A percentile compares a stretch with the other conserved stretches of the same genome.
phyloP scores from a whole-genome alignment of 2,888 invertebrate species.

The Dimorphilus gyrociliatus region DNA sequence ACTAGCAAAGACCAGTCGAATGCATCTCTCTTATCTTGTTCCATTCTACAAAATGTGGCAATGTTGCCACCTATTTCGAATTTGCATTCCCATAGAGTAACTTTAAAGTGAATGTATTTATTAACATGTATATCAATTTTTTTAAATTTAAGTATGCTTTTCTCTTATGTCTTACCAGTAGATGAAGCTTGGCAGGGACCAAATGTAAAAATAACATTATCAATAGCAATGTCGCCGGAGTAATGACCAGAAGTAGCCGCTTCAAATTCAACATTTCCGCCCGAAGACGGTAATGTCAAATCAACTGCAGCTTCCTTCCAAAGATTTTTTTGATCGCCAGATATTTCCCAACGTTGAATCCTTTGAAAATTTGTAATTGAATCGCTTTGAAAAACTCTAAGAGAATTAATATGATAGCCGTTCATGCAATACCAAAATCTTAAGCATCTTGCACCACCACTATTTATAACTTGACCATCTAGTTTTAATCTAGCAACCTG shows the following conservation, averaged over 20 bases:
- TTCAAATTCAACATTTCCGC: too few relatives aligned
- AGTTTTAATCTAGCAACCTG: constrained; percentile 7
- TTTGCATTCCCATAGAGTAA: constrained; percentile 17
- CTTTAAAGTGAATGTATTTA: constrained; percentile 4
- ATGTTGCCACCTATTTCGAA: constrained; percentile 23
- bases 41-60: constrained; percentile 24
- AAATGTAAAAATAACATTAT: constrained; percentile 14
- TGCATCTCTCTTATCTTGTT: constrained; percentile 21
- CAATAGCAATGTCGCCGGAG: constrained; percentile 24
- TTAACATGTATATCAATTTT: background rate
- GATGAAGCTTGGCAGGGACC: constrained; percentile 13
- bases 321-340: constrained; percentile 8
- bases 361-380: background rate
- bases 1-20: constrained; percentile 8
- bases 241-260: constrained; percentile 7
- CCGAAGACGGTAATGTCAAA: too few relatives aligned
- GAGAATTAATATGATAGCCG: constrained; percentile 19
- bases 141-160: background rate
- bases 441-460: constrained; percentile 12
- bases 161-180: background rate
- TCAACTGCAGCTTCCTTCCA: constrained; percentile 10
- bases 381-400: constrained; percentile 14
- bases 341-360: constrained; percentile 6
- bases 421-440: constrained; percentile 27
- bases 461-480: constrained; percentile 1